Base-by-base conservation (phyloP, 2,113 vertebrate genomes). In the Gila orcuttii region DNA sequence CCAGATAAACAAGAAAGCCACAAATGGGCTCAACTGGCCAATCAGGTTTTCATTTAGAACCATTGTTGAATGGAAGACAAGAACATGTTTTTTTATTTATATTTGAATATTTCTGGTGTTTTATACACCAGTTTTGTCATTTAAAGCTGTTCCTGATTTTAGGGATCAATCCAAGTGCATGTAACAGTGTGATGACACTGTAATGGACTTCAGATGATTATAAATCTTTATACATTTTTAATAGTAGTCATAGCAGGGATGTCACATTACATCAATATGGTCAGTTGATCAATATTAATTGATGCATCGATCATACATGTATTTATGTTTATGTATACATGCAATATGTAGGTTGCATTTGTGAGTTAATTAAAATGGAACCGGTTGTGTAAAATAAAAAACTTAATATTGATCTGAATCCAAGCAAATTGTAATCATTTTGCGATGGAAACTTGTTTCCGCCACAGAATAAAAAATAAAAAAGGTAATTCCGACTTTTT, bases 1-100 rank as follows among this genome's bases (percentile, higher is more conserved):
- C 79, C 59, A 47, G 60, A 81, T 69, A 82, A 69, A 82, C 64
- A 82, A 69, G 45, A 25, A 23, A 2, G 45, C 80, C 80, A 82
- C 80, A 82, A 69, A 62, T 33, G 11, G 17, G 11, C 64, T 82
- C 25, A 17, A 17, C 4, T n/a, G 80, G 28, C 64, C 80, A 36
- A 17, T 52, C 80, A 12, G 80, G 64, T 52, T 55, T 69, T 55
- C 1, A 69, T 82, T 82, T 50, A 36, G 11, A 4, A 1, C 47
- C 11, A 15, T 82, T 69, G 28, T 66, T 82, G 17, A 68, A n/a
- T 55, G 28, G 60, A 68, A 50, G 45, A 55, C 23, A n/a, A 36
- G 45, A 52, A 60, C 13, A 80, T 59, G 52, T 36, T 36, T 15
- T 60, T 80, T 80, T 1, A 77, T 77, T 77, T 31, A 57, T 33